Base-by-base conservation (phyloP, 2,888 invertebrate genomes). In the Anthophora plumipes region DNA sequence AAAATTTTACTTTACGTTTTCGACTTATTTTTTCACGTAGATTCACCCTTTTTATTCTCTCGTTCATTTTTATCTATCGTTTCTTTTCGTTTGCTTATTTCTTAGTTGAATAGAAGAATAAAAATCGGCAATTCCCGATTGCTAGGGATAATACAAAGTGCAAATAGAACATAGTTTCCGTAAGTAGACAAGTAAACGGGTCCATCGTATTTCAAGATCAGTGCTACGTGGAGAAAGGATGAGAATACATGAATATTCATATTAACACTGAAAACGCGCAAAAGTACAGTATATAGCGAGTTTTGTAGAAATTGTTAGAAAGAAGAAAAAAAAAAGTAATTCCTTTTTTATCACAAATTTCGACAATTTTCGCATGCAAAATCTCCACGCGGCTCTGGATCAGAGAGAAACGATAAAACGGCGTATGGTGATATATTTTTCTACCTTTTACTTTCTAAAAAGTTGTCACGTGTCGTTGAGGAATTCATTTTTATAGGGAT, bases 391-490 rank as follows among this genome's bases (percentile, higher is more conserved):
- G 67, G 77, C 25, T 69, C 75, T n/a, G 43, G 63, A 77, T 78
- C 70, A 71, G 70, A 78, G 69, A 31, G 50, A 68, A 57, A 82
- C 67, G 68, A 72, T 71, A 72, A 78, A 72, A 57, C 77, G 79
- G 76, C 69, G 73, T 71, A 68, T 70, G 83, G n/a, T 74, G 70
- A 85, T 88, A 88, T 90, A 90, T 90, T 90, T 90, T 90, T 90
- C 86, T 90, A 90, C 86, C 86, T 85, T 86, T 90, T 89, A 87
- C 84, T 89, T 90, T 86, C 84, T 85, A 87, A 86, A 83, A 61
- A 1, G 9, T 67, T 59, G 63, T 83, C 84, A 66, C 68, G 46
- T n/a, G n/a, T 68, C 66, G 76, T 81, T 64, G 52, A 75, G 71
- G 54, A 31, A 54, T 67, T 66, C 73, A 80, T 78, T 80, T 79